phyloP scores from a whole-genome alignment of 2,113 vertebrate species.

The Malurus elegans region DNA sequence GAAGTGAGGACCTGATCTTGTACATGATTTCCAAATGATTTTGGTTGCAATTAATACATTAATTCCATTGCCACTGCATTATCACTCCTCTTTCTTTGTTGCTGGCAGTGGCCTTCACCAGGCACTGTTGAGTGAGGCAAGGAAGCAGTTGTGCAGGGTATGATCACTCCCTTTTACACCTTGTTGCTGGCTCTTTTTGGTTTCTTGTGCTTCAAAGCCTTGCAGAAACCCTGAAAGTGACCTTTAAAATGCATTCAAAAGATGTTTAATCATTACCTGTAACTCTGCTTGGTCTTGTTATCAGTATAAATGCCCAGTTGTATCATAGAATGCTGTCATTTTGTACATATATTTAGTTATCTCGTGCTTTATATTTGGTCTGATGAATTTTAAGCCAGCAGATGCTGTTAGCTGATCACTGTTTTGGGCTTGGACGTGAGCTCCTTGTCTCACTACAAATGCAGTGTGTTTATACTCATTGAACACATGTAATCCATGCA shows the following conservation, averaged over 20 bases:
- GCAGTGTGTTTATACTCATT: not conserved
- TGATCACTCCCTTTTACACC: not conserved
- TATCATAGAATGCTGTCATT: not conserved
- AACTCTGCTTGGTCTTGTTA: not conserved
- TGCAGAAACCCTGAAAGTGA: not conserved
- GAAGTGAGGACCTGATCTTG: not conserved
- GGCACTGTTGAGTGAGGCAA: not conserved
- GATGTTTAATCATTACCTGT: not conserved
- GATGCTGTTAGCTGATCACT: slow-evolving; percentile 5
- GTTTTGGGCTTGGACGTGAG: not conserved
- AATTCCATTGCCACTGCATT: not conserved
- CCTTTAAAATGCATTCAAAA: not conserved
- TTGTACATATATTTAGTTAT: slow-evolving; percentile 1
- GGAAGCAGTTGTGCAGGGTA: not conserved
- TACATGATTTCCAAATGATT: not conserved
- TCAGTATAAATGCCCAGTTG: not conserved
- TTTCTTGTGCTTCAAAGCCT: not conserved
- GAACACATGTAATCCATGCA: not conserved
- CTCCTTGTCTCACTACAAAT: not conserved
- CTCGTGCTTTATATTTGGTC: not conserved
- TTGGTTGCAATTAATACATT: not conserved
- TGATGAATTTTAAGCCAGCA: not conserved
- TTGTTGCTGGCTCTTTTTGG: not conserved
- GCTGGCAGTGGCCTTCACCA: not conserved
- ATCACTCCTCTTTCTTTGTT: not conserved